Percentiles rank a stretch among this genome's conserved stretches.
phyloP scores from a whole-genome alignment of 2,888 invertebrate species.

The Cheiracanthium punctorium region DNA sequence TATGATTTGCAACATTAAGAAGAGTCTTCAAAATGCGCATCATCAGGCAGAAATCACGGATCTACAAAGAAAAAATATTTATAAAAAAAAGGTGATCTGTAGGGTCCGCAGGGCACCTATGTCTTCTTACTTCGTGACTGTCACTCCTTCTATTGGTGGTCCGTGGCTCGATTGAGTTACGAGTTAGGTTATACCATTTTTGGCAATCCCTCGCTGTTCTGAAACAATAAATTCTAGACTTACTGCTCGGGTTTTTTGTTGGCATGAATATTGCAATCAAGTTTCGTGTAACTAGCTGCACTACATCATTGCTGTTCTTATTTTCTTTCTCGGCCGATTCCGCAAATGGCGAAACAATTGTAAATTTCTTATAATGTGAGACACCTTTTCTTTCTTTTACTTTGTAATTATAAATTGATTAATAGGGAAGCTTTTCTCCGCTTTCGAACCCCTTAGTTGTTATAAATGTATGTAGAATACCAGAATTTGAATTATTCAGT shows the following conservation, averaged over 20 bases:
- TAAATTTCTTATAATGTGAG: no score
- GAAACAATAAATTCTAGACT: background rate
- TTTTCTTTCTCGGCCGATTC: no score
- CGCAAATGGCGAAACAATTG: no score
- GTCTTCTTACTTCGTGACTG: conserved; percentile 58
- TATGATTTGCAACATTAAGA: conserved; percentile 67
- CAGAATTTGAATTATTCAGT: no score
- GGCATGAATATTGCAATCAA: no score
- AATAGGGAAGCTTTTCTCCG: no score
- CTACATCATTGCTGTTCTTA: no score
- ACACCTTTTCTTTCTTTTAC: no score
- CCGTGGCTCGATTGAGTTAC: conserved; percentile 21
- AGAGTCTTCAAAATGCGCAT: conserved; percentile 43
- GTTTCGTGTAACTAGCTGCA: no score
- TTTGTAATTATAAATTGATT: no score
- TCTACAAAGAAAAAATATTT: conserved; percentile 36
- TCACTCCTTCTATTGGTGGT: conserved; percentile 66
- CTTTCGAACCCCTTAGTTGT: no score
- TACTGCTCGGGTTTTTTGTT: background rate
- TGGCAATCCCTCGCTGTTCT: conserved; percentile 29
- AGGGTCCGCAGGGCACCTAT: conserved; percentile 46
- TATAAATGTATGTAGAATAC: no score
- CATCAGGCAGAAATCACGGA: conserved; percentile 54
- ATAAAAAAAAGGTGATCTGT: conserved; percentile 29
- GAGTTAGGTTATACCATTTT: conserved; percentile 28